These are phyloP conservation scores for Micropterix aruncella DNA, from an alignment of 2,888 invertebrate species.

Conservation along the genomic window DNA sequence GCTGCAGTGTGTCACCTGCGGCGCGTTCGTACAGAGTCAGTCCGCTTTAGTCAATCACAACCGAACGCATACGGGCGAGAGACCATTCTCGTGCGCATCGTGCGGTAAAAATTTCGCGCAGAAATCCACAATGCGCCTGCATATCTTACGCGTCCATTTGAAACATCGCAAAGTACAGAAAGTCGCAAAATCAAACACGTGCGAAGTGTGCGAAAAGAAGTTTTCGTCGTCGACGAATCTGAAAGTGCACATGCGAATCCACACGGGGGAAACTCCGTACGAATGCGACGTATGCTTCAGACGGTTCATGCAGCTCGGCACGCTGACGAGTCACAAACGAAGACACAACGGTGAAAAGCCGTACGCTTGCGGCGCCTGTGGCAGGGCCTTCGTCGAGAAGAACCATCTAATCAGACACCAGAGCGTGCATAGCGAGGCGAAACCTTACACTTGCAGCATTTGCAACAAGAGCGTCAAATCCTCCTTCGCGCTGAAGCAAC, in stretches of 20 bases:
- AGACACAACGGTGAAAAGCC: conserved; percentile 29
- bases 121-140: not conserved
- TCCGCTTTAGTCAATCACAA: not conserved
- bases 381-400: conserved; percentile 28
- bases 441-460: conserved; percentile 7
- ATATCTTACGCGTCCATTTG: not conserved
- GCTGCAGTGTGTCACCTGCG: too few relatives aligned
- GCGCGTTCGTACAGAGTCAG: not conserved
- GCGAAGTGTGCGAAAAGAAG: conserved; percentile 22
- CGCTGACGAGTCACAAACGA: conserved; percentile 22
- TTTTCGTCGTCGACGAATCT: conserved; percentile 22
- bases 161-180: too few relatives aligned
- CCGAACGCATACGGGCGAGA: not conserved
- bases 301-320: conserved; percentile 15
- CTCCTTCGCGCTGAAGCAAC: conserved; percentile 8
- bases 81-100: not conserved
- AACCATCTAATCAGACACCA: conserved; percentile 8
- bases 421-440: conserved; percentile 8
- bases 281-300: conserved; percentile 18
- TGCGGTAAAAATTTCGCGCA: not conserved
- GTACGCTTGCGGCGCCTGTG: conserved; percentile 25
- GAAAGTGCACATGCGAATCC: conserved; percentile 21
- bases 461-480: conserved; percentile 10
- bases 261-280: conserved; percentile 22
- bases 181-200: conserved; percentile 12